phyloP scores from a whole-genome alignment of 35 echinoderm and acorn worm genomes.

The Ophiothrix spiculata region DNA sequence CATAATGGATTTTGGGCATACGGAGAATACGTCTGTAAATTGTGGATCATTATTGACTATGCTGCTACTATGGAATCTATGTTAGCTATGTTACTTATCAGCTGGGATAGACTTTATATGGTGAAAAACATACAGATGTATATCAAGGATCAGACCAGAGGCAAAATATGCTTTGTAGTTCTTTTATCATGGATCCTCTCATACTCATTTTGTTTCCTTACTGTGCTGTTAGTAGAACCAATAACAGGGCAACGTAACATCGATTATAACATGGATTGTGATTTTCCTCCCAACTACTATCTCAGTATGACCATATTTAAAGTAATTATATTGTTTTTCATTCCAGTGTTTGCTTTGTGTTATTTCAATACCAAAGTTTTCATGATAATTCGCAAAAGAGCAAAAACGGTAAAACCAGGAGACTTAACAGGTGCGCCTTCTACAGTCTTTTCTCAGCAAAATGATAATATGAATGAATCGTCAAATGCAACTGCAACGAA shows the following conservation, averaged over 20 bases:
- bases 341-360: constrained; percentile 12
- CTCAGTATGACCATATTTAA: neutral
- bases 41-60: constrained; percentile 33
- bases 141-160: constrained; percentile 5
- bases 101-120: constrained; percentile 50
- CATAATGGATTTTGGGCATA: constrained; percentile 25
- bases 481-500: neutral
- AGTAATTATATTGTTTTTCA: neutral
- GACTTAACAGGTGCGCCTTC: neutral
- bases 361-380: constrained; percentile 24
- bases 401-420: neutral
- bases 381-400: constrained; percentile 9
- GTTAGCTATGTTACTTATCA: constrained; percentile 40
- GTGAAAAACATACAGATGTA: constrained; percentile 43
- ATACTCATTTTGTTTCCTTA: neutral
- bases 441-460: neutral
- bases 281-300: neutral
- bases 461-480: neutral
- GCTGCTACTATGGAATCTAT: constrained; percentile 10
- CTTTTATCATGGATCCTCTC: constrained; percentile 4
- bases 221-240: neutral
- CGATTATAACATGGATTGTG: constrained; percentile 11
- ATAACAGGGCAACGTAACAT: neutral
- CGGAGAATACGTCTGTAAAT: constrained; percentile 45
- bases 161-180: neutral